Evolutionary conservation across 2,113 vertebrate species (phyloP), one percentile per base, ranked within the genome.

Genomic region (Chionodraco myersi): DNA sequence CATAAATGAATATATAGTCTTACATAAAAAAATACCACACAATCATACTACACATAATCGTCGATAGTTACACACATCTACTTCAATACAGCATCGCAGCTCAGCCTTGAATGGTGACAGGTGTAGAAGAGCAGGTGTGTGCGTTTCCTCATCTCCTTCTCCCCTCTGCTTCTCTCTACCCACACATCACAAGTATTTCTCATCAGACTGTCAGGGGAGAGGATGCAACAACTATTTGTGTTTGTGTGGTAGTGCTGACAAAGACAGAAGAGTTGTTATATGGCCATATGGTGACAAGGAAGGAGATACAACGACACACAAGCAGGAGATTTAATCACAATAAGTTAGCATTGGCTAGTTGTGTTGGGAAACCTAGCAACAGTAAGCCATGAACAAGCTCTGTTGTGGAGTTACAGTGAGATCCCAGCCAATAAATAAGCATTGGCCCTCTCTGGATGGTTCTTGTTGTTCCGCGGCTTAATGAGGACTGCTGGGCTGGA

Each of bases 61-160:
- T 21, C 10, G n/a, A 70, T 30, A 30, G 30, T 30, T 13, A n/a
- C 16, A 49, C 56, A 63, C 60, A 66, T 34, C 1, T 16, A 5
- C 1, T 36, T 49, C 58, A 49, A 62, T 59, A 26, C 56, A 78
- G 60, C 68, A 48, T 57, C 3, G 3, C 30, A 10, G 34, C 58
- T 83, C 63, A 80, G 58, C 61, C 52, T 82, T 72, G 30, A 85
- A 83, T 58, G 64, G 49, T 73, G 47, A 75, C 87, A 87, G 78
- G 85, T 86, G 83, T 16, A 26, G 26, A 26, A 26, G 26, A 26
- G 26, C 26, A 2, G 1, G 36, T 1, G 58, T 34, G 23, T 11
- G 51, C n/a, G 26, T 78, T 69, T 67, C 44, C 72, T 69, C 0
- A 13, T 30, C 53, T 67, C 13, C 0, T 69, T 75, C 57, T 71